These are phyloP conservation scores for Proales similis DNA, from an alignment of 1,140 invertebrate species.

Conservation along the genomic window DNA sequence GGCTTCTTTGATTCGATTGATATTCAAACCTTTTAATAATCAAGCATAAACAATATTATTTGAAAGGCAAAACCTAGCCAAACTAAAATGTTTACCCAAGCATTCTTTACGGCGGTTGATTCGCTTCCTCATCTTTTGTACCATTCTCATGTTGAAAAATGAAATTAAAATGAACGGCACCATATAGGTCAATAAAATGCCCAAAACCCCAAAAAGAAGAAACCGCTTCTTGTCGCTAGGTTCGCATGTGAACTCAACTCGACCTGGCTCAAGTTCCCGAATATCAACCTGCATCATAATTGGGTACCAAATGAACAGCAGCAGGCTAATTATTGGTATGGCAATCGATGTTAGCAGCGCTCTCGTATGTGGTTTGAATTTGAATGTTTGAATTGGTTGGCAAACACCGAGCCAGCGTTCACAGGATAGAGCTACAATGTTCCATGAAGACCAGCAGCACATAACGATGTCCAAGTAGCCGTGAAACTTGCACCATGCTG, in stretches of 20 bases:
- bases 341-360: neutral
- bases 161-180: constrained; percentile 27
- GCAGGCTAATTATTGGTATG: constrained; percentile 12
- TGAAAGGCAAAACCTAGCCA: neutral
- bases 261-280: neutral
- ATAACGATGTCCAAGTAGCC: constrained; percentile 35
- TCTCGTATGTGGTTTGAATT: neutral
- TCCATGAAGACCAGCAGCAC: constrained; percentile 34
- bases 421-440: constrained; percentile 19
- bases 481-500: constrained; percentile 21
- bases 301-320: constrained; percentile 28
- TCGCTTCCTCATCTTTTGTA: constrained; percentile 10
- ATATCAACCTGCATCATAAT: constrained; percentile 16
- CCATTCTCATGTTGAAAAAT: constrained; percentile 25
- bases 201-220: constrained; percentile 8
- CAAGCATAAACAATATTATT: neutral
- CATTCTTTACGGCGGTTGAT: constrained; percentile 24
- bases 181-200: constrained; percentile 28
- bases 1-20: neutral
- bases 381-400: neutral
- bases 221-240: constrained; percentile 12
- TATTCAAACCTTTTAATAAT: neutral
- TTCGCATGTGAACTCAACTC: too few species aligned
- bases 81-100: constrained; percentile 29
- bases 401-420: constrained; percentile 31